Percentiles rank a stretch among this genome's conserved stretches.
Evolutionary conservation across 2,113 vertebrate genomes (phyloP).

Genomic region (Perccottus glenii): DNA sequence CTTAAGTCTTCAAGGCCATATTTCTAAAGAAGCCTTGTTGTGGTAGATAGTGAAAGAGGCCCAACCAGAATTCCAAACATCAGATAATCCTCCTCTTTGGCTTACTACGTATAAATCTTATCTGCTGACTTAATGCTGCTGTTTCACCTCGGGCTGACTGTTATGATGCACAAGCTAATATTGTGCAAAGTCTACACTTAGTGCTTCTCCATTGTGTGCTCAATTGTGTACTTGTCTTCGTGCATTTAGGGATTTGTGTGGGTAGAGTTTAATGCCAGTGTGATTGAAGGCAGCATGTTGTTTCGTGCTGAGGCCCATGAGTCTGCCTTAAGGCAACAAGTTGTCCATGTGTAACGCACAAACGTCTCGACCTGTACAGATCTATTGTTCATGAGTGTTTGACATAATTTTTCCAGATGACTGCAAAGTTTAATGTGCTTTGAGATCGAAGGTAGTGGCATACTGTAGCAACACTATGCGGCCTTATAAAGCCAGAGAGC

Average conservation of each 20-base stretch:
- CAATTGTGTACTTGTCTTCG: slow-evolving; percentile 15
- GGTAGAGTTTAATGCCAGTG: slow-evolving; percentile 4
- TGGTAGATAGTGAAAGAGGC: background rate
- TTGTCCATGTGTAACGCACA: slow-evolving; percentile 54
- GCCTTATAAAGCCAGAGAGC: background rate
- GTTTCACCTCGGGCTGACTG: slow-evolving; percentile 1
- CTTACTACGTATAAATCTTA: background rate
- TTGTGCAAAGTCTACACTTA: background rate
- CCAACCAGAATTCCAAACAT: slow-evolving; percentile 1
- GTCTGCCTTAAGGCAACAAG: slow-evolving; percentile 51
- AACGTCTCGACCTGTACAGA: slow-evolving; percentile 55
- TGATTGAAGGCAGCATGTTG: slow-evolving; percentile 58
- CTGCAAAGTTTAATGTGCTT: slow-evolving; percentile 1
- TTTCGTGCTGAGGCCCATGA: slow-evolving; percentile 58
- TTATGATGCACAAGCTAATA: slow-evolving; percentile 3
- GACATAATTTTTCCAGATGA: slow-evolving; percentile 9
- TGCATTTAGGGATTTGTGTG: slow-evolving; percentile 38
- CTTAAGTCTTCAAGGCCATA: background rate
- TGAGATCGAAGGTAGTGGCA: background rate
- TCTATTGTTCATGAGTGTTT: background rate
- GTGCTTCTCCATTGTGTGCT: slow-evolving; percentile 19
- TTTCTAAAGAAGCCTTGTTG: background rate
- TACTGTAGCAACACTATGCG: background rate
- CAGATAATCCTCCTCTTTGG: background rate
- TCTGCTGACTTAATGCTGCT: background rate